A percentile compares a stretch with the other conserved stretches of the same genome.
phyloP scores from a whole-genome alignment of 2,888 invertebrate genomes.

The Himalopsyche tibetana region DNA sequence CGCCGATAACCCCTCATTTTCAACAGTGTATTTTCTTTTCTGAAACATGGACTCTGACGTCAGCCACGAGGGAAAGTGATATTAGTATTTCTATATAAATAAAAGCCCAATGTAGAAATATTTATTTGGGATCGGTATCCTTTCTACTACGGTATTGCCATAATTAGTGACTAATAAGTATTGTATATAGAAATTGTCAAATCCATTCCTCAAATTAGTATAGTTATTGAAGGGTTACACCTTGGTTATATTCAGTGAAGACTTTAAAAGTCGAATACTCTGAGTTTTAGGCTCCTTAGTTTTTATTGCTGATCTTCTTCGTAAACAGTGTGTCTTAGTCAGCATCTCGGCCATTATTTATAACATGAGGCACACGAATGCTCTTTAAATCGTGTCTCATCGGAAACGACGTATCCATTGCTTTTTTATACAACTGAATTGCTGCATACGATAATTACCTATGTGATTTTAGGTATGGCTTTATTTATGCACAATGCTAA shows the following conservation, averaged over 20 bases:
- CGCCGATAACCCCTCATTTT: no score
- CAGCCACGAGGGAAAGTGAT: slow-evolving; percentile 2
- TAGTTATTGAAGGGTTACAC: not conserved
- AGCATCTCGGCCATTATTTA: not conserved
- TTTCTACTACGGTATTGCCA: not conserved
- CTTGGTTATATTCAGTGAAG: not conserved
- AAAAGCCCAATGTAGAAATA: not conserved
- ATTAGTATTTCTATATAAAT: slow-evolving; percentile 10
- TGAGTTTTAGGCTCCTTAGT: not conserved
- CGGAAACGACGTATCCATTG: not conserved
- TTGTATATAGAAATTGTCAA: not conserved
- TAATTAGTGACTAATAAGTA: slow-evolving; percentile 13
- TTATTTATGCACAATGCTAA: not conserved
- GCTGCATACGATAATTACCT: not conserved
- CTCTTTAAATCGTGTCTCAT: not conserved
- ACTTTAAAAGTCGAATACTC: not conserved
- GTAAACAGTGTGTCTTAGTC: slow-evolving; percentile 12
- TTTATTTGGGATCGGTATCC: slow-evolving; percentile 5
- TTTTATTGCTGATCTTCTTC: not conserved
- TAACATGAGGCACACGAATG: not conserved
- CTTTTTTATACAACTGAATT: not conserved
- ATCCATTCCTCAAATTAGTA: slow-evolving; percentile 1
- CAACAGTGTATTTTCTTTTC: not conserved
- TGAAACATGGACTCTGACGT: not conserved
- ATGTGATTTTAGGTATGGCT: not conserved